Evolutionary conservation across 2,113 vertebrate genomes (phyloP).

Genomic region (Lethenteron reissneri): DNA sequence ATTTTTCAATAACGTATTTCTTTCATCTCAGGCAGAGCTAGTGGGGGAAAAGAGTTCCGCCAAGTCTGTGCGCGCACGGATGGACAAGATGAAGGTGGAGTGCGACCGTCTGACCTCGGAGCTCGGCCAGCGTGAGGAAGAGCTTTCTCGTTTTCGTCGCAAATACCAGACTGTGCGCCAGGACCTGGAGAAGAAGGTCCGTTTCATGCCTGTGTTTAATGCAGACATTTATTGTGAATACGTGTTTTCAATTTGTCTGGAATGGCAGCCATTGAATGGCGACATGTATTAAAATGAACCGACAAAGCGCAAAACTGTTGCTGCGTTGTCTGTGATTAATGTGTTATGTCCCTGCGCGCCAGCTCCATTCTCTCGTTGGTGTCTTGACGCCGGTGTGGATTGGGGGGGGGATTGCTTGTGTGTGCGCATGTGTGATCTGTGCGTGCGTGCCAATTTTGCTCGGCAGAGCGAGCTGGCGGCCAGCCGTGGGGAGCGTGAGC

Average conservation of each 20-base stretch:
- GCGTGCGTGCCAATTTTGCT: too few relatives aligned
- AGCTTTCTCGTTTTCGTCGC: slow-evolving; percentile 29
- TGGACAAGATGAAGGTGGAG: slow-evolving; percentile 60
- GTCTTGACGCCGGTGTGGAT: too few relatives aligned
- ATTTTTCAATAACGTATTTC: slow-evolving; percentile 4
- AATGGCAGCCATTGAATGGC: too few relatives aligned
- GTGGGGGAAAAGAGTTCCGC: slow-evolving; percentile 36
- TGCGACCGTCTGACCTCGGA: slow-evolving; percentile 52
- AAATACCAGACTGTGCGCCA: slow-evolving; percentile 46
- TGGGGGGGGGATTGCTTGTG: too few relatives aligned
- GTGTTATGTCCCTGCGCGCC: too few relatives aligned
- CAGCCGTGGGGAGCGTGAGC: slow-evolving; percentile 25
- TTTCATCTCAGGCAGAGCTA: slow-evolving; percentile 32
- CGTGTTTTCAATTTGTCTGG: too few relatives aligned
- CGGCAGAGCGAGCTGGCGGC: slow-evolving; percentile 24
- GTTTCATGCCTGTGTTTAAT: slow-evolving; percentile 9
- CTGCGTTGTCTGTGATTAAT: too few relatives aligned
- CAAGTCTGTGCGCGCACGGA: slow-evolving; percentile 32
- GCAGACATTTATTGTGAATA: too few relatives aligned
- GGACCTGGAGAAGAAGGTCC: slow-evolving; percentile 58
- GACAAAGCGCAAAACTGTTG: too few relatives aligned
- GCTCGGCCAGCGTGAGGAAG: slow-evolving; percentile 32
- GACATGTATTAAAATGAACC: too few relatives aligned
- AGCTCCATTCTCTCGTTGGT: too few relatives aligned
- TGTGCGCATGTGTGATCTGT: too few relatives aligned